Conservation (phyloP, 30 jellyfish, hydroid and myxozoan species). For the Mastigias papua region DNA sequence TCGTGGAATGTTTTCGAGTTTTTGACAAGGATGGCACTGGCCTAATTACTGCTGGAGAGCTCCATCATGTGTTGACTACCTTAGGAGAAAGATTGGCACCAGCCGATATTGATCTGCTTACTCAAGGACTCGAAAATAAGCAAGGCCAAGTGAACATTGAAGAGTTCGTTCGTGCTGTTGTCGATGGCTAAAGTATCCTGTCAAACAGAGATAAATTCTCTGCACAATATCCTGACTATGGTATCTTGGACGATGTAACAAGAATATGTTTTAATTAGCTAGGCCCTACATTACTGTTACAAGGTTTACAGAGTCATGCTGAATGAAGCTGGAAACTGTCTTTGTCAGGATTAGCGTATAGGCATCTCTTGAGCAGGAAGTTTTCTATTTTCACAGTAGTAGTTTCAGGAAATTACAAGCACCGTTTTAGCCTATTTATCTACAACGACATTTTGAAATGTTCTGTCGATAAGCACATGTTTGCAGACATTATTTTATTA, state of each 20-base stretch:
- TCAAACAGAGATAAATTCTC: background rate
- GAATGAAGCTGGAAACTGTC: background rate
- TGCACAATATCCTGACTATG: background rate
- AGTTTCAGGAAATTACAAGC: background rate
- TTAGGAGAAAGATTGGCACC: slow-evolving; percentile 94
- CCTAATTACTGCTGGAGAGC: slow-evolving; percentile 95
- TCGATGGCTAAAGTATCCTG: slow-evolving; percentile 73
- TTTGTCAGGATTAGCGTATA: background rate
- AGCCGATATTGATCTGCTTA: slow-evolving; percentile 86
- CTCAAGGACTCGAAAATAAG: slow-evolving; percentile 96
- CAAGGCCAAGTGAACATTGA: slow-evolving; percentile 94
- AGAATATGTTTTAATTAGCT: background rate
- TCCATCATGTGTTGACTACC: slow-evolving; percentile 95
- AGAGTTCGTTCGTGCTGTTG: slow-evolving; percentile 89
- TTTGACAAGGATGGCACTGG: slow-evolving; percentile 96
- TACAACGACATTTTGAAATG: background rate
- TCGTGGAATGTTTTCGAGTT: slow-evolving; percentile 97
- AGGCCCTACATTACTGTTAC: background rate
- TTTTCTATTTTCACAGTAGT: background rate
- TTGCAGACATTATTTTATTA: background rate
- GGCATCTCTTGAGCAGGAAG: background rate
- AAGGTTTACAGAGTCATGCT: background rate
- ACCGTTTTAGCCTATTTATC: background rate
- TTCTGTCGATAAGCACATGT: background rate
- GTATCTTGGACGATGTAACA: background rate